Base-by-base conservation (phyloP, 1,140 invertebrate species). In the Rhyacophila brunnea region DNA sequence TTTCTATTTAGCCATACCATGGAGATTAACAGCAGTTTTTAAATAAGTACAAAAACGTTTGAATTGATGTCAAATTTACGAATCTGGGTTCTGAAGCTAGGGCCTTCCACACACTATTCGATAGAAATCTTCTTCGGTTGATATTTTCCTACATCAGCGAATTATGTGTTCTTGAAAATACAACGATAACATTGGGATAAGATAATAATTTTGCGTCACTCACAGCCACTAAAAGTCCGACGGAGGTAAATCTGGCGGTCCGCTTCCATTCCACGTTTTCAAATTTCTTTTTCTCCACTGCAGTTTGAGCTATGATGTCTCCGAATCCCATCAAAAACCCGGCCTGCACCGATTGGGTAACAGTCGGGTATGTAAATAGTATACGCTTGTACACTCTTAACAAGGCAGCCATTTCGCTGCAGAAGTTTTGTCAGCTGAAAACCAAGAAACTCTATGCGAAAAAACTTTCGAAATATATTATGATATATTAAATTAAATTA, bases 241-340 rank as follows among this genome's bases (percentile, higher is more conserved):
- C 45, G 38, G 45, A 48, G 10, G 54, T 19, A 43, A 59, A 59
- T 48, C 49, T 14, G 6, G 49, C 57, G 13, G 57, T 59, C 23
- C 57, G 32, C 9, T 45, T 45, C 57, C 48, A 53, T 18, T 59
- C 57, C 10, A 59, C 6, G 10, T 32, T 46, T 23, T 3, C 15
- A 35, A 35, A 17, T 20, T 19, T 17, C n/a, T 35, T 46, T 36
- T 52, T 52, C 20, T 52, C 49, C 6, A 52, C 20, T 28, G 15
- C 38, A 36, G 40, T 52, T 35, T 59, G 57, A 1, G 57, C 48
- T 15, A 53, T 20, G 15, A 59, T 32, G 42, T 59, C 57, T 14
- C 57, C 57, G 11, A 53, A 18, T 9, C 49, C 57, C 57, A 59
- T 59, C 17, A 59, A 38, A 46, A 52, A 34, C n/a, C 57, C 57